Base-by-base conservation (phyloP, 2,113 vertebrate species). In the Laterallus jamaicensis region DNA sequence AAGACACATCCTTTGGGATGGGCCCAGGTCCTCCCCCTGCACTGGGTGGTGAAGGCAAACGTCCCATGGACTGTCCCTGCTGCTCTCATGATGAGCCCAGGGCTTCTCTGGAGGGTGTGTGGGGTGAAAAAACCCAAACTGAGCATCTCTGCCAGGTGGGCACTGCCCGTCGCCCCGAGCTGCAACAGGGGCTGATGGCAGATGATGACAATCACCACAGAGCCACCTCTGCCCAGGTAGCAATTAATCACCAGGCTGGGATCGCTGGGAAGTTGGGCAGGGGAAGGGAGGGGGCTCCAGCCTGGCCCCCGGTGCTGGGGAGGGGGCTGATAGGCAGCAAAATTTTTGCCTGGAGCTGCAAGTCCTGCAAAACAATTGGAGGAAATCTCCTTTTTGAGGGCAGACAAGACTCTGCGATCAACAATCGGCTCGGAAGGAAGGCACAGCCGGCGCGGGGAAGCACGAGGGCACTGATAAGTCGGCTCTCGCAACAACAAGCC, bases 391-490 rank as follows among this genome's bases (percentile, higher is more conserved):
- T 28, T 80, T 84, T 80, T 5, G 31, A 92, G 93, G 0, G 20
- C 93, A 88, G 96, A 94, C 95, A 90, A 98, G 96, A 94, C 92
- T 92, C 81, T 91, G 92, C 40, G 91, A 95, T 95, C 95, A 96
- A 97, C 98, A 97, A 97, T 95, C 63, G 59, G 95, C 97, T 97
- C 97, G 98, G 98, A 98, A 98, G 98, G 98, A 98, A 98, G 97
- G 96, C 97, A 66, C 18, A 75, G 93, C 85, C 32, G 37, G 95
- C 90, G 92, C 74, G 78, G 96, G 96, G 94, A 97, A 96, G 82
- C 94, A 6, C 86, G 22, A 62, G 94, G 62, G 93, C 82, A 49
- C 50, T 96, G 97, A 98, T 97, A 98, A 97, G 94, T 75, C 40
- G 78, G 71, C 44, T 35, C 78, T 81, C 83, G 20, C 80, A 81